phyloP scores from a whole-genome alignment of 2,113 vertebrate species.

The Platysternon megacephalum region DNA sequence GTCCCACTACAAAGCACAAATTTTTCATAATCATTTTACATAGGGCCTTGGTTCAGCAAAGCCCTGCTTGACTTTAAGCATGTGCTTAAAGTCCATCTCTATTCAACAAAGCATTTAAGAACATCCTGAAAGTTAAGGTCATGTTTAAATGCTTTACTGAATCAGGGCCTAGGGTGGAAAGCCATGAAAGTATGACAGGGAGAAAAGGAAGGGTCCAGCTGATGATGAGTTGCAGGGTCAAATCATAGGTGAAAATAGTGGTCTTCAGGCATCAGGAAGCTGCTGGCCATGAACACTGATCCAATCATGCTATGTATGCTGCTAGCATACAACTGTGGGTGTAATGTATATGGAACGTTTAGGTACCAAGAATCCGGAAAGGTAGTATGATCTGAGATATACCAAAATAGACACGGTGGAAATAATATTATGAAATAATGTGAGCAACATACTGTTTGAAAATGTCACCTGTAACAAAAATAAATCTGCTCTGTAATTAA shows the following conservation, averaged over 20 bases:
- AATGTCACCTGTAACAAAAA: constrained; percentile 72
- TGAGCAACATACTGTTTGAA: constrained; percentile 63
- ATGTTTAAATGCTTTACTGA: not conserved
- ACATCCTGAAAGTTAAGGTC: not conserved
- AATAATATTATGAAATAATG: constrained; percentile 61
- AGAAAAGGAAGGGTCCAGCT: not conserved
- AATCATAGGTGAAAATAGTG: not conserved
- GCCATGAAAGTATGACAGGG: not conserved
- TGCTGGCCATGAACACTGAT: not conserved
- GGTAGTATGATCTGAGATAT: constrained; percentile 7
- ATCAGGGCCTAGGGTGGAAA: not conserved
- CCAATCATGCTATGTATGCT: not conserved
- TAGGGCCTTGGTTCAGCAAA: not conserved
- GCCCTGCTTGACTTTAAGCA: not conserved
- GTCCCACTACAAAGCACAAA: not conserved
- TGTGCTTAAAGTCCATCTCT: not conserved
- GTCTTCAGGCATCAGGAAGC: not conserved
- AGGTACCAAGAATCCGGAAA: constrained; percentile 25
- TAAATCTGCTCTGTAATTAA: constrained; percentile 61
- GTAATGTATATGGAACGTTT: not conserved
- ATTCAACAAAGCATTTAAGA: not conserved
- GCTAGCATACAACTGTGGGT: not conserved
- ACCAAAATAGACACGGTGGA: constrained; percentile 24
- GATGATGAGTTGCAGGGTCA: not conserved
- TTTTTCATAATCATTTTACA: not conserved